These are phyloP conservation scores for Brachyptera risi DNA, from an alignment of 2,888 invertebrate genomes.

Conservation along the genomic window DNA sequence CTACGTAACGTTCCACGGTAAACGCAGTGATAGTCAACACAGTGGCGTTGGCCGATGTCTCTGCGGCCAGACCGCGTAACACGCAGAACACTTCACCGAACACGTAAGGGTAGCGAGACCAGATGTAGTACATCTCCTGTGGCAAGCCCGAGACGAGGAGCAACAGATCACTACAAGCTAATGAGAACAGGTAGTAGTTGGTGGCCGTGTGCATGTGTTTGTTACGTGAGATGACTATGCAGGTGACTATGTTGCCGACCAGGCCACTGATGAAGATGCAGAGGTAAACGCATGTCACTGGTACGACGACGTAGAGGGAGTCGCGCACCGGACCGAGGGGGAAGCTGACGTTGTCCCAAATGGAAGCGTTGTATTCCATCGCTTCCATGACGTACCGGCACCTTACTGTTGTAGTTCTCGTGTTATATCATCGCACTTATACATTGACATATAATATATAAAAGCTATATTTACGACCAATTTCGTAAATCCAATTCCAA, in stretches of 20 bases:
- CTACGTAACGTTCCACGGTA: slow-evolving; percentile 56
- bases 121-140: slow-evolving; percentile 69
- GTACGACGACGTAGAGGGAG: slow-evolving; percentile 58
- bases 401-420: no score
- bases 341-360: no score
- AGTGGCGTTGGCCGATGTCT: slow-evolving; percentile 52
- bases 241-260: slow-evolving; percentile 74
- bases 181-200: slow-evolving; percentile 76
- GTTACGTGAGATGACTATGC: slow-evolving; percentile 71
- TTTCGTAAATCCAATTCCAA: no score
- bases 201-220: slow-evolving; percentile 81
- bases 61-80: slow-evolving; percentile 62
- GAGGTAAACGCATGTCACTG: slow-evolving; percentile 63
- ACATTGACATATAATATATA: no score
- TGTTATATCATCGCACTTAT: no score
- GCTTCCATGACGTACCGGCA: no score
- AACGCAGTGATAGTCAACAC: slow-evolving; percentile 29
- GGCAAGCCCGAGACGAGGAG: slow-evolving; percentile 73
- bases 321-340: slow-evolving; percentile 42
- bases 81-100: slow-evolving; percentile 79
- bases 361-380: no score
- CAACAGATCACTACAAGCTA: slow-evolving; percentile 72
- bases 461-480: no score
- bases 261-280: slow-evolving; percentile 69
- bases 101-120: slow-evolving; percentile 71